A percentile compares a stretch with the other conserved stretches of the same genome.
These are phyloP conservation scores for Bubo scandiacus DNA, from an alignment of 2,113 vertebrate genomes.

Conservation along the genomic window DNA sequence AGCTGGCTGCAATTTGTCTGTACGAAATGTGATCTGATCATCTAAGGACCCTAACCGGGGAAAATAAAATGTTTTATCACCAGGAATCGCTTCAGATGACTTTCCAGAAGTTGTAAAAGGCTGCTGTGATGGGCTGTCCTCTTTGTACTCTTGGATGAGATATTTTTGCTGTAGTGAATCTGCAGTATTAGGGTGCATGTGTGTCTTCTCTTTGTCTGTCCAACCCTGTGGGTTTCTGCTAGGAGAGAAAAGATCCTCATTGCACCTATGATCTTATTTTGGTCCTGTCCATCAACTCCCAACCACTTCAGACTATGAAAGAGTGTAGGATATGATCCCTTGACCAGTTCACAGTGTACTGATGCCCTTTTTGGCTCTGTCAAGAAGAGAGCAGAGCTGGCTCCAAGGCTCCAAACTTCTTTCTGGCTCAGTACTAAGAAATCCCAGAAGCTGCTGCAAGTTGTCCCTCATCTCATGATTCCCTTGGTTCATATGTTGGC, in stretches of 20 bases:
- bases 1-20: background rate
- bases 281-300: background rate
- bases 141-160: background rate
- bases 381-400: background rate
- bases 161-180: background rate
- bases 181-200: background rate
- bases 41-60: background rate
- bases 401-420: background rate
- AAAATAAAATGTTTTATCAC: conserved; percentile 42
- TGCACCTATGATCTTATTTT: background rate
- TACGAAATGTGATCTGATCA: conserved; percentile 35
- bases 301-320: background rate
- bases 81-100: background rate
- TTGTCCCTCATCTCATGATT: background rate
- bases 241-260: background rate
- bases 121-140: background rate
- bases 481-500: background rate
- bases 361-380: background rate
- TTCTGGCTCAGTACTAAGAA: background rate
- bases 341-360: background rate
- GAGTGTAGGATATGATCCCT: background rate
- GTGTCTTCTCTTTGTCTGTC: background rate
- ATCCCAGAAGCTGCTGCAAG: background rate
- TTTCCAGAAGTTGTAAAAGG: background rate
- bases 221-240: background rate